Percentiles rank a stretch among this genome's conserved stretches.
Conservation (phyloP, 2,888 invertebrate species). For the Caenorhabditis becei region DNA sequence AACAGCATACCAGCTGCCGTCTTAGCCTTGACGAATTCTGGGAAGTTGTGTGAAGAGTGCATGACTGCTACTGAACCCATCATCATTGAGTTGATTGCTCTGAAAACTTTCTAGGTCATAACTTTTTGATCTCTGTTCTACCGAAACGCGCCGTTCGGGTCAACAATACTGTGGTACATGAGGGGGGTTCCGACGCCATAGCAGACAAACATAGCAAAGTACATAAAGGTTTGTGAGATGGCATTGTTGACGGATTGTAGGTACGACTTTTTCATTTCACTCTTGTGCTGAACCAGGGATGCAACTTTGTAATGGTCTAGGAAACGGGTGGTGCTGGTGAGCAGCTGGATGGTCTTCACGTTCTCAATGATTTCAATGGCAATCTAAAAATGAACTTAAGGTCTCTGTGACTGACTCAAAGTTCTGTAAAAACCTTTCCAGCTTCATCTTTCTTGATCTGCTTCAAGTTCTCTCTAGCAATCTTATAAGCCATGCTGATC, state of each 20-base stretch:
- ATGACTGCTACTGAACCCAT: constrained; percentile 70
- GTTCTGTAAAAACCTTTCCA: constrained; percentile 76
- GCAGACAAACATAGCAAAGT: constrained; percentile 67
- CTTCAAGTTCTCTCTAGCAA: constrained; percentile 77
- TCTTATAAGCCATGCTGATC: constrained; percentile 82
- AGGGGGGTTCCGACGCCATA: constrained; percentile 70
- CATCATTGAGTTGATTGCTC: constrained; percentile 68
- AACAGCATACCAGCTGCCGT: constrained; percentile 82
- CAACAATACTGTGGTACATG: constrained; percentile 56
- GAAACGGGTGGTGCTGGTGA: constrained; percentile 82
- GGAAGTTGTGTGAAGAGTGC: constrained; percentile 78
- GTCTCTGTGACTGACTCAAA: neutral
- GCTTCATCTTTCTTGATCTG: constrained; percentile 83
- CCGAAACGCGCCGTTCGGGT: constrained; percentile 43
- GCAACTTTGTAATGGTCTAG: constrained; percentile 75
- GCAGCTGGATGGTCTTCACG: constrained; percentile 82
- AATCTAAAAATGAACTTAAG: constrained; percentile 70
- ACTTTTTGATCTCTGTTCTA: constrained; percentile 81
- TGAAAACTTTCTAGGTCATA: constrained; percentile 14
- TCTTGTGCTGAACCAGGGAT: constrained; percentile 49
- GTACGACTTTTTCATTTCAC: constrained; percentile 60
- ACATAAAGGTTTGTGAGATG: constrained; percentile 71
- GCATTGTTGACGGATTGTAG: constrained; percentile 65
- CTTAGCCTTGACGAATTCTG: constrained; percentile 83
- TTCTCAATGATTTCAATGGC: constrained; percentile 83